A percentile compares a stretch with the other conserved stretches of the same genome.
Evolutionary conservation across 92 coral and sea anemone genomes (phyloP).

Genomic region (Parazoanthus atlanticus): DNA sequence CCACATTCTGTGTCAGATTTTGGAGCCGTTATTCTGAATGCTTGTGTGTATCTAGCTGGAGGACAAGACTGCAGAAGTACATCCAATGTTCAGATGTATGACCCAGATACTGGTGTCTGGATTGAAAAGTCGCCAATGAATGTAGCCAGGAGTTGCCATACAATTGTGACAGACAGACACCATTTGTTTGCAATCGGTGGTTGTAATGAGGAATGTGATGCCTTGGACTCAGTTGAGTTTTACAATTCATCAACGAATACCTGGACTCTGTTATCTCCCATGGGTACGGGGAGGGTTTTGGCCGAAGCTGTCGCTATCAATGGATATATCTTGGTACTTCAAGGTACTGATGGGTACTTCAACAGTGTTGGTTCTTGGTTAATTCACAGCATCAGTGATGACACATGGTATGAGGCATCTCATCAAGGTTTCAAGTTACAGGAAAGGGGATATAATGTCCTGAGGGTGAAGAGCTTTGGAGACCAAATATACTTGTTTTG

Average conservation of each 20-base stretch:
- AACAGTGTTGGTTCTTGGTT: not conserved
- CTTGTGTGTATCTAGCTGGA: slow-evolving; percentile 1
- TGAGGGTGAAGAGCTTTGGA: not conserved
- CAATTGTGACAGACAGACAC: not conserved
- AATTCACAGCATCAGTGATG: not conserved
- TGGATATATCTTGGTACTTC: slow-evolving; percentile 1
- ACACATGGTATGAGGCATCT: not conserved
- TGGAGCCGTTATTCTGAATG: slow-evolving; percentile 6
- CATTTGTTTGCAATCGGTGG: slow-evolving; percentile 24
- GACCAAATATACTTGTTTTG: slow-evolving; percentile 29
- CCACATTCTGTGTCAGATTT: slow-evolving; percentile 4
- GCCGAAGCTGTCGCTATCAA: slow-evolving; percentile 8
- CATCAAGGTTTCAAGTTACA: not conserved
- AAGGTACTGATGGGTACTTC: not conserved
- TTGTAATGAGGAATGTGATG: not conserved
- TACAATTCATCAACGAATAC: slow-evolving; percentile 4
- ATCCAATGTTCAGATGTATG: slow-evolving; percentile 7
- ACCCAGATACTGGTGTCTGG: not conserved
- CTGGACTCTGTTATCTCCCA: slow-evolving; percentile 13
- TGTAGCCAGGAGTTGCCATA: not conserved
- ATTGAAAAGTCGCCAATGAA: not conserved
- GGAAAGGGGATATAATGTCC: not conserved
- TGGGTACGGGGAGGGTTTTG: slow-evolving; percentile 5
- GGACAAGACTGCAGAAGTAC: not conserved
- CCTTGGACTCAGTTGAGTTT: slow-evolving; percentile 5